A percentile compares a stretch with the other conserved stretches of the same genome.
Evolutionary conservation across 2,113 vertebrate genomes (phyloP).

Genomic region (Datnioides undecimradiatus): DNA sequence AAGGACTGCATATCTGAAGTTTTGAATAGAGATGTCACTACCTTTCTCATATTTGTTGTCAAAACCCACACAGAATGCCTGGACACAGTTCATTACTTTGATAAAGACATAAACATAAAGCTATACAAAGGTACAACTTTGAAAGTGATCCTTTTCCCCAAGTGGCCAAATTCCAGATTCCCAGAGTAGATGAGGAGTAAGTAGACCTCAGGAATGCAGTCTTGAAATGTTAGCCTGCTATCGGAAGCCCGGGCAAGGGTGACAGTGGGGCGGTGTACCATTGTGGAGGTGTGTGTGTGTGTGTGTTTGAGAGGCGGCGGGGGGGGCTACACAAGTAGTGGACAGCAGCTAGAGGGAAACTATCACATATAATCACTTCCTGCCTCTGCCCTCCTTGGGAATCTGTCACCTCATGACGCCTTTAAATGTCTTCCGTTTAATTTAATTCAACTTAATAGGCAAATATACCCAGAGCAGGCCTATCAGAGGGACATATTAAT

Average conservation of each 20-base stretch:
- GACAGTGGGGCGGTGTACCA: slow-evolving; percentile 37
- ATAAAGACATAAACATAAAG: slow-evolving; percentile 1
- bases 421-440: slow-evolving; percentile 60
- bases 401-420: slow-evolving; percentile 66
- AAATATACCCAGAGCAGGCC: not conserved
- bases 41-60: not conserved
- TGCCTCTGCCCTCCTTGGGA: slow-evolving; percentile 60
- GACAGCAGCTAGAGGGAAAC: slow-evolving; percentile 20
- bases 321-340: not conserved
- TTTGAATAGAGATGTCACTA: not conserved
- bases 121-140: not conserved
- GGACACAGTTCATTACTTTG: not conserved
- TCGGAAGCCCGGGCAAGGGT: slow-evolving; percentile 60
- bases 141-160: slow-evolving; percentile 18
- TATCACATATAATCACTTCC: slow-evolving; percentile 66
- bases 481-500: slow-evolving; percentile 48
- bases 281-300: slow-evolving; percentile 34
- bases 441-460: slow-evolving; percentile 48
- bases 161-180: slow-evolving; percentile 38
- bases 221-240: slow-evolving; percentile 71
- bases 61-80: not conserved
- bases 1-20: not conserved
- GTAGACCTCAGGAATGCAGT: slow-evolving; percentile 53
- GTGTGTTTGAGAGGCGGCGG: slow-evolving; percentile 5
- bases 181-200: slow-evolving; percentile 46